Percentiles rank a stretch among this genome's conserved stretches.
Conservation (phyloP, 2,888 invertebrate species). For the Magallana nippona region DNA sequence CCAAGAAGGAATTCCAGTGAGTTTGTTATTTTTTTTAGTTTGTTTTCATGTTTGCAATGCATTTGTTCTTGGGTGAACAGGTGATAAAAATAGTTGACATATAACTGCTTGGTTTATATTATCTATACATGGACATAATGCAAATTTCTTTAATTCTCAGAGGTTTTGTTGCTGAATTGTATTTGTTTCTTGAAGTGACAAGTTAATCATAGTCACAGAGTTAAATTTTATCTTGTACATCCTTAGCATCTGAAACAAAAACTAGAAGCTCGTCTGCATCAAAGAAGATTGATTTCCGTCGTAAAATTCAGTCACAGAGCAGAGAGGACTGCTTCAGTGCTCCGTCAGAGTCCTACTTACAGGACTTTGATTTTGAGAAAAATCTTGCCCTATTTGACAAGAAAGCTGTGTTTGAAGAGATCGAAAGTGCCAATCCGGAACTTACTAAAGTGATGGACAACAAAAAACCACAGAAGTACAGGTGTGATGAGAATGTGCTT, state of each 20-base stretch:
- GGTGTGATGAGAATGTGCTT: constrained; percentile 93
- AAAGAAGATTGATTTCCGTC: constrained; percentile 81
- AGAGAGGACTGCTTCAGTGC: constrained; percentile 87
- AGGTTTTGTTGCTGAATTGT: too few species aligned
- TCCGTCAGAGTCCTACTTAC: constrained; percentile 85
- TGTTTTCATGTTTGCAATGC: not conserved
- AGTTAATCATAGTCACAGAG: too few species aligned
- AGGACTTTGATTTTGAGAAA: constrained; percentile 96
- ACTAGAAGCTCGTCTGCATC: constrained; percentile 75
- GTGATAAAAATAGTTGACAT: too few species aligned
- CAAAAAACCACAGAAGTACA: constrained; percentile 82
- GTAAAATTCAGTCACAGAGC: constrained; percentile 81
- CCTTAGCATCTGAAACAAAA: constrained; percentile 58
- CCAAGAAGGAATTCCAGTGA: constrained; percentile 68
- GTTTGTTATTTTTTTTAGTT: not conserved
- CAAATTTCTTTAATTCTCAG: too few species aligned
- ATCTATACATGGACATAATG: too few species aligned
- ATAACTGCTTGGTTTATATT: too few species aligned
- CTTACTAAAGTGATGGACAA: constrained; percentile 57
- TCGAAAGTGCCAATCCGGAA: constrained; percentile 81
- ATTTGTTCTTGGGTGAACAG: not conserved
- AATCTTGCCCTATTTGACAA: constrained; percentile 95
- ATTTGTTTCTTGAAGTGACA: too few species aligned
- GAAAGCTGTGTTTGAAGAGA: constrained; percentile 88
- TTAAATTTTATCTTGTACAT: constrained; percentile 2